phyloP scores from a whole-genome alignment of 53 echinoderm and acorn worm genomes.

The Luidia sarsii region DNA sequence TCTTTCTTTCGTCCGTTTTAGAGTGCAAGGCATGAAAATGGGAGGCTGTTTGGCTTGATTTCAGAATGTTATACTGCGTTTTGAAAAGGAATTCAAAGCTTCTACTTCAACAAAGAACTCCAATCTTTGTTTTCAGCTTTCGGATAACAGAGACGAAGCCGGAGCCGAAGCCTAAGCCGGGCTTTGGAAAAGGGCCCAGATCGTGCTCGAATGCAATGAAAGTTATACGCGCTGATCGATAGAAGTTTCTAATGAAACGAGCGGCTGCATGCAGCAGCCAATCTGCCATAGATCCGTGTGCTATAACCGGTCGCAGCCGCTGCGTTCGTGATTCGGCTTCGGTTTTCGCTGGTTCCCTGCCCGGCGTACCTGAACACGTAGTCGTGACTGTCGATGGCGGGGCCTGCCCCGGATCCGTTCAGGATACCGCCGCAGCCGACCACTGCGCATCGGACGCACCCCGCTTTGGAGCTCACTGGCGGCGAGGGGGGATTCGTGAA shows the following conservation, averaged over 20 bases:
- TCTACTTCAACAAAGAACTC: too few species aligned
- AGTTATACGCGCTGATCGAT: not conserved
- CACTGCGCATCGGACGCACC: conserved; percentile 90
- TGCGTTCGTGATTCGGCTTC: not conserved
- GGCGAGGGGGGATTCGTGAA: conserved; percentile 64
- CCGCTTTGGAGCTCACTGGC: conserved; percentile 14
- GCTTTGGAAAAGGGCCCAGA: too few species aligned
- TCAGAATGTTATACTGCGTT: too few species aligned
- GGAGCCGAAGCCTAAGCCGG: too few species aligned
- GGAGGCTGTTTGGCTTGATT: not conserved
- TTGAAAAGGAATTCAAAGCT: too few species aligned
- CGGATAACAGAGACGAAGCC: too few species aligned
- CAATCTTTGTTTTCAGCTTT: too few species aligned
- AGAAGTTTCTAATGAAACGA: not conserved
- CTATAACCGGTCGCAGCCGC: too few species aligned
- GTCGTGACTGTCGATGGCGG: conserved; percentile 93
- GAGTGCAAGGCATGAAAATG: not conserved
- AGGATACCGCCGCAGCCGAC: conserved; percentile 95
- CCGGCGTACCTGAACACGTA: conserved; percentile 79
- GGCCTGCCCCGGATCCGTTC: conserved; percentile 85
- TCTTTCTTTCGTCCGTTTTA: too few species aligned
- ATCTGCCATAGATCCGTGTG: not conserved
- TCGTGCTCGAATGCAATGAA: not conserved
- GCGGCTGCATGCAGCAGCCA: not conserved
- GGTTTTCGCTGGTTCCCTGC: not conserved